phyloP scores from a whole-genome alignment of 2,797 vertebrate genomes.

The Saxicola maurus region DNA sequence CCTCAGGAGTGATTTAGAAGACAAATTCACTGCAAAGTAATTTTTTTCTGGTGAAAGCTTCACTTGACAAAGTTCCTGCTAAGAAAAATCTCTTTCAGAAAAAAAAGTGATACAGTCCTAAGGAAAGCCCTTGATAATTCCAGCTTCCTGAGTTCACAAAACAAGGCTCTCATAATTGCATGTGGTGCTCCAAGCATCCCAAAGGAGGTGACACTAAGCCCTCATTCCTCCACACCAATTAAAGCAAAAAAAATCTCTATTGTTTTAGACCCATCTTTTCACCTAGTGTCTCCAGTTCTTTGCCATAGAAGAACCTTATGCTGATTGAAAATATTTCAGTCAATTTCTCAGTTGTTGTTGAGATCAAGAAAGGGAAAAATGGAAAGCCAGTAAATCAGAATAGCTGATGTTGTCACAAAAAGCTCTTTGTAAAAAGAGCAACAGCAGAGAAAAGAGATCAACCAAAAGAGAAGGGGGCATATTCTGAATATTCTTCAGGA shows the following conservation, averaged over 20 bases:
- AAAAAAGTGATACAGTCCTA: neutral
- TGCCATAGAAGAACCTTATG: neutral
- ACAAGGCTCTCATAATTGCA: neutral
- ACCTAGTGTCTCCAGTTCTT: neutral
- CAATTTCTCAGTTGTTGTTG: neutral
- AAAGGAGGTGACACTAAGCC: conserved; percentile 11
- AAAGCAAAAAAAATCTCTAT: neutral
- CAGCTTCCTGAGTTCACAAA: neutral
- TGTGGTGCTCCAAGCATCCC: neutral
- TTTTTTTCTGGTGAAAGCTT: neutral
- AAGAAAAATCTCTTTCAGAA: conserved; percentile 1
- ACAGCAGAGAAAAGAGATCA: neutral
- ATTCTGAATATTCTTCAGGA: neutral
- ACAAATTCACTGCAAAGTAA: neutral
- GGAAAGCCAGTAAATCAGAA: neutral
- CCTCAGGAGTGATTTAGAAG: neutral
- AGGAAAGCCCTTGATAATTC: conserved; percentile 17
- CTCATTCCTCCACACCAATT: neutral
- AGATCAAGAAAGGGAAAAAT: neutral
- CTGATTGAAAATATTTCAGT: neutral
- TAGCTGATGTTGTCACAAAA: neutral
- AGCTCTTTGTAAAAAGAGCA: neutral
- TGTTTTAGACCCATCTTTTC: neutral
- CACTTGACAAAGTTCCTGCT: neutral
- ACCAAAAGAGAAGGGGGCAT: neutral